Conservation (phyloP, 2,113 vertebrate genomes). For the Xiphophorus maculatus region DNA sequence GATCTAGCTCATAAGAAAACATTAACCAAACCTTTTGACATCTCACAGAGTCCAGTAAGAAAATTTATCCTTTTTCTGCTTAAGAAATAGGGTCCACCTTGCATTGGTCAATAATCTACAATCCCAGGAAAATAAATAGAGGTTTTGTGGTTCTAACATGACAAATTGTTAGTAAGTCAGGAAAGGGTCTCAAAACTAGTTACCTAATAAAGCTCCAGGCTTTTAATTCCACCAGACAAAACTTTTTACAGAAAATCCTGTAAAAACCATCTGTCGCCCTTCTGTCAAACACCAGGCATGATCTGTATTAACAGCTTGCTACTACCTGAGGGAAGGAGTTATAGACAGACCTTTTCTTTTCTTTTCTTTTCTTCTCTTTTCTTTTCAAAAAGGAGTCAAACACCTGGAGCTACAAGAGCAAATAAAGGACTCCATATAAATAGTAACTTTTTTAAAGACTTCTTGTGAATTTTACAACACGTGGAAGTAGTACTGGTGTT, state of each 20-base stretch:
- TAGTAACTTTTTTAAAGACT: neutral
- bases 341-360: neutral
- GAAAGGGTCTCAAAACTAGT: neutral
- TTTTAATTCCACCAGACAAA: neutral
- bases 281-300: neutral
- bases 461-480: neutral
- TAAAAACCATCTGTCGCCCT: neutral
- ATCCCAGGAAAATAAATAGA: no score
- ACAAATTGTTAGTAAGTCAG: neutral
- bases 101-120: neutral
- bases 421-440: neutral
- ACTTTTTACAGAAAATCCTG: neutral
- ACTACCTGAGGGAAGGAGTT: neutral
- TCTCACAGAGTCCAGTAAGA: neutral
- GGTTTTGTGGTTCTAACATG: neutral
- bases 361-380: neutral
- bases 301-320: neutral
- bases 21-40: no score
- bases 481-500: neutral
- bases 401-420: neutral
- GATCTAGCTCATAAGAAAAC: no score
- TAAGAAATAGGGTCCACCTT: neutral
- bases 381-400: neutral
- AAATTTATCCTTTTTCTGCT: neutral
- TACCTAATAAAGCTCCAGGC: neutral